Conservation (phyloP, 2,888 invertebrate species). For the Troides helena region DNA sequence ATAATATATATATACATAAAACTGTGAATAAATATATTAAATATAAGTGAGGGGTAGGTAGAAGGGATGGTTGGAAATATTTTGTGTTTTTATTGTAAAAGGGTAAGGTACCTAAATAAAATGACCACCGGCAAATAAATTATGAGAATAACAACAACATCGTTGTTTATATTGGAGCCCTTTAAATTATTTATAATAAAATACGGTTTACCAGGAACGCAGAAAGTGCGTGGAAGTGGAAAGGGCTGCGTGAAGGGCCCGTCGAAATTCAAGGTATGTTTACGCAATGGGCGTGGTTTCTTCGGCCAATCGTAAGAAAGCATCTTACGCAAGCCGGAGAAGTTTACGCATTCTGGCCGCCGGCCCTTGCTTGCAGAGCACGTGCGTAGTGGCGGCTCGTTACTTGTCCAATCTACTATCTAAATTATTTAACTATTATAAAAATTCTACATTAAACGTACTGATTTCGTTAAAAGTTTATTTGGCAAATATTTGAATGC, state of each 20-base stretch:
- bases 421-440: neutral
- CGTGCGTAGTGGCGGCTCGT: no score
- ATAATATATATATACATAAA: no score
- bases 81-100: no score
- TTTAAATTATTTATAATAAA: slow-evolving; percentile 82
- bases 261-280: slow-evolving; percentile 66
- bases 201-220: slow-evolving; percentile 73
- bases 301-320: slow-evolving; percentile 61
- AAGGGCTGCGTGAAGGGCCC: slow-evolving; percentile 71
- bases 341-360: slow-evolving; percentile 51
- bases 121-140: neutral
- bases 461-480: neutral
- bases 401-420: no score
- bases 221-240: slow-evolving; percentile 60
- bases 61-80: no score
- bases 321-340: slow-evolving; percentile 62
- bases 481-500: no score
- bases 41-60: no score
- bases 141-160: neutral
- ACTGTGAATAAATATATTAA: no score
- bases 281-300: slow-evolving; percentile 76
- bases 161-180: slow-evolving; percentile 51
- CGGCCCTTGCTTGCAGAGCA: slow-evolving; percentile 41
- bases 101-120: no score
- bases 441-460: neutral